phyloP scores from a whole-genome alignment of 2,113 vertebrate genomes.

The Callaeas wilsoni region DNA sequence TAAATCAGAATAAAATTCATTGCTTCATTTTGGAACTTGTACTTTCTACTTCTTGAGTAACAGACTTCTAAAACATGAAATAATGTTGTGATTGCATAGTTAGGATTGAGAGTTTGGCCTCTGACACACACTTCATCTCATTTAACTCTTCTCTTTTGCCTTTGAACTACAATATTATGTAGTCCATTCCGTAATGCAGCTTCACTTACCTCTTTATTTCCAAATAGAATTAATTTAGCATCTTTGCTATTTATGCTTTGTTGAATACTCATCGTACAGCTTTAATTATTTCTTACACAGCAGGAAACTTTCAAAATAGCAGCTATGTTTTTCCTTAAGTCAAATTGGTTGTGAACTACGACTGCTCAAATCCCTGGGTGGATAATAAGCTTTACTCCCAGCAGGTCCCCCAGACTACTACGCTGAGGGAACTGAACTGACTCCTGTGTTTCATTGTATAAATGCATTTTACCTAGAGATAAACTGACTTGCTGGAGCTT shows the following conservation, averaged over 20 bases:
- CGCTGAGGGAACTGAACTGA: background rate
- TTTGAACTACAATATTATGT: background rate
- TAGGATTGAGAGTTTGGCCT: background rate
- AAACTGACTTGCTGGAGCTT: background rate
- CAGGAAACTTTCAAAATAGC: constrained; percentile 47
- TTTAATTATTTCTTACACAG: constrained; percentile 63
- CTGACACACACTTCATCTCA: background rate
- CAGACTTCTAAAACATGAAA: background rate
- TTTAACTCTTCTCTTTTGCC: background rate
- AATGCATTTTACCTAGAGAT: background rate
- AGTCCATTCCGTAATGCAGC: background rate
- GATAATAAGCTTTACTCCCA: constrained; percentile 32
- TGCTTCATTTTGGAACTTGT: background rate
- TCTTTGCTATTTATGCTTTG: background rate
- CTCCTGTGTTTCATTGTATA: background rate
- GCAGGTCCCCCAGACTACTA: background rate
- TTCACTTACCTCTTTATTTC: background rate
- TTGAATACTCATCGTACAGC: background rate
- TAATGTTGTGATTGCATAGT: background rate
- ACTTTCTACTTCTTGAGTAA: background rate
- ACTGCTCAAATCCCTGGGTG: constrained; percentile 25
- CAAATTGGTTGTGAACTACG: constrained; percentile 6
- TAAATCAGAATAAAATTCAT: background rate
- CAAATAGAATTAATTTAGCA: background rate
- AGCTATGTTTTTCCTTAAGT: constrained; percentile 60